These are phyloP conservation scores for Charanyca ferruginea DNA, from an alignment of 2,888 invertebrate genomes.

Conservation along the genomic window DNA sequence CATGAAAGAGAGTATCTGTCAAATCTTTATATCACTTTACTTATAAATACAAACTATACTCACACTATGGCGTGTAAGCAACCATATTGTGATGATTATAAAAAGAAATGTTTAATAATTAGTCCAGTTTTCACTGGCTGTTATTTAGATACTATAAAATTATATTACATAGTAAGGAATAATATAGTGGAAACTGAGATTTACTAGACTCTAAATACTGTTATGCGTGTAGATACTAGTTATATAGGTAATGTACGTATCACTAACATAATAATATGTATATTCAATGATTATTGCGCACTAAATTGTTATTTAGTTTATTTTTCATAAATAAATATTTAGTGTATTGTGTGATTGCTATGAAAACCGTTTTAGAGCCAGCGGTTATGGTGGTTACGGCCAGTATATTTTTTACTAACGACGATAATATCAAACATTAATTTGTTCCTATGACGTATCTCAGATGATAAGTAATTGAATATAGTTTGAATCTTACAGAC, in stretches of 20 bases:
- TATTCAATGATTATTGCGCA: constrained; percentile 76
- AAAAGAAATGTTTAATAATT: constrained; percentile 29
- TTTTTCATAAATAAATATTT: constrained; percentile 66
- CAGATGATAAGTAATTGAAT: constrained; percentile 70
- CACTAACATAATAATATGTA: constrained; percentile 69
- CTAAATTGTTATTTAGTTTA: constrained; percentile 69
- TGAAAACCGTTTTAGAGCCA: constrained; percentile 64
- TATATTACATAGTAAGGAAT: constrained; percentile 46
- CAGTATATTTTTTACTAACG: constrained; percentile 31
- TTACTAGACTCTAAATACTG: constrained; percentile 69
- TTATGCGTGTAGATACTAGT: constrained; percentile 74
- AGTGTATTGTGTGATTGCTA: constrained; percentile 59
- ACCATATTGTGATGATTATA: constrained; percentile 40
- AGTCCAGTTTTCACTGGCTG: constrained; percentile 41
- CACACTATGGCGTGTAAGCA: constrained; percentile 39
- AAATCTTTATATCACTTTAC: constrained; percentile 65
- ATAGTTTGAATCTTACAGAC: constrained; percentile 73
- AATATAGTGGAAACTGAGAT: constrained; percentile 52
- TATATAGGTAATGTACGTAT: constrained; percentile 63
- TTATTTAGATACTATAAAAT: constrained; percentile 39
- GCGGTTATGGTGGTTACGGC: constrained; percentile 48
- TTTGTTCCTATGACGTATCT: constrained; percentile 55
- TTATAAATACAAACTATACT: constrained; percentile 57
- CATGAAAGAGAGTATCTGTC: constrained; percentile 54
- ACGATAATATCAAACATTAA: constrained; percentile 46